Conservation (phyloP, 2,888 invertebrate genomes). For the Palloptera scutellata region DNA sequence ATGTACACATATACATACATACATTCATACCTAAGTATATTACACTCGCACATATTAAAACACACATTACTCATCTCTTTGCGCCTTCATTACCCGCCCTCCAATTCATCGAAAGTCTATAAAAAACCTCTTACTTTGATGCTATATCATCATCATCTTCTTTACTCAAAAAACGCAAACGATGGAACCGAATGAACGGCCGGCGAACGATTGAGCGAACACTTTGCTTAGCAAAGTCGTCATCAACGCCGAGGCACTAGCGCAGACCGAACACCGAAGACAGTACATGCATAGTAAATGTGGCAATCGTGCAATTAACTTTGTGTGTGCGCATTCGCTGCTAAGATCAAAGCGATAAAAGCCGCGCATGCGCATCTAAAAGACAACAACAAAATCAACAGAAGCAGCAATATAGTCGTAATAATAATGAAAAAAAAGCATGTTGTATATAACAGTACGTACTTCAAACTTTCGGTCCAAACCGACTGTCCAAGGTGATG, state of each 20-base stretch:
- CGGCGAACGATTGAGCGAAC: conserved; percentile 42
- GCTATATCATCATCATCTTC: too few species aligned
- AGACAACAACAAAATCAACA: too few species aligned
- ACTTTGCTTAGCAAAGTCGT: not conserved
- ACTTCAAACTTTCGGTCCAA: too few species aligned
- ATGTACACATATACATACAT: conserved; percentile 49
- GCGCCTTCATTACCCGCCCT: conserved; percentile 35
- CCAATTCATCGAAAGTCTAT: not conserved
- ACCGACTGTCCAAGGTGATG: too few species aligned
- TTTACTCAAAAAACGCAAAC: too few species aligned
- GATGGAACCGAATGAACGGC: too few species aligned
- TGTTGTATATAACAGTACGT: too few species aligned
- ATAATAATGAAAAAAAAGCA: too few species aligned
- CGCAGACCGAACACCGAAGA: conserved; percentile 25
- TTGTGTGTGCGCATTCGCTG: conserved; percentile 46
- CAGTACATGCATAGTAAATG: conserved; percentile 36
- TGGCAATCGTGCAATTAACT: conserved; percentile 61
- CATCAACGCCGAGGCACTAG: not conserved
- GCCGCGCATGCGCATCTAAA: conserved; percentile 26
- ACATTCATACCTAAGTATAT: too few species aligned
- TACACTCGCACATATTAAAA: conserved; percentile 30
- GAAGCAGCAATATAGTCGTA: too few species aligned
- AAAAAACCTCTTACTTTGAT: too few species aligned
- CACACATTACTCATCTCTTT: conserved; percentile 22
- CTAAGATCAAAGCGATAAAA: conserved; percentile 61